Base-by-base conservation (phyloP, 2,888 invertebrate species). In the Agrotis ipsilon region DNA sequence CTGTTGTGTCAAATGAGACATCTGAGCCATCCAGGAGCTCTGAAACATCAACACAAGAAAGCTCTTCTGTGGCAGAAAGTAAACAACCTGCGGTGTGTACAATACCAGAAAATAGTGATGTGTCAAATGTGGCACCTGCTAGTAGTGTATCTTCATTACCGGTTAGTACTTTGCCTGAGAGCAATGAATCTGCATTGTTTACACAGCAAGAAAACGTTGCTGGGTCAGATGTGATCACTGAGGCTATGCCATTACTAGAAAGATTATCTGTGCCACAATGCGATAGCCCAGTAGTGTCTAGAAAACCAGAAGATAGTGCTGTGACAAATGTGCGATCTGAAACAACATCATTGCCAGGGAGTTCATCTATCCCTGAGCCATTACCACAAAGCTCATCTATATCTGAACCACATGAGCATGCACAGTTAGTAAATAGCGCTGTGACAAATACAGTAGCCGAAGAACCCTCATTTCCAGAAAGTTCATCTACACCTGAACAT, bases 131-230 rank as follows among this genome's bases (percentile, higher is more conserved):
- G 46, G n/a, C 27, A 75, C 52, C 76, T 74, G 85, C 79, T 73
- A 86, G 81, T 71, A 80, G 75, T 86, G 84, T 86, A 77, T 80
- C 86, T 64, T 75, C 79, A 80, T 77, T 83, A 75, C 88, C 90
- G 75, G 84, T 87, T 66, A 90, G 87, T 87, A 88, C 87, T 68
- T 68, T 70, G 27, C 54, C 73, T 46, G 68, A 73, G 55, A 59
- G 27, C 72, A 43, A 54, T 54, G 61, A 72, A 24, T 18, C 70
- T 39, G 68, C 59, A 57, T 46, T 72, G 52, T 72, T 24, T 13
- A 54, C 11, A 32, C 59, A 45, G 59, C 13, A 14, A 14, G 72
- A 70, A 59, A 21, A 51, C n/a, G 46, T 21, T 45, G 21, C 16
- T 24, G 45, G 13, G 51, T 59, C 60, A 32, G 60, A 71, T 66